phyloP scores from a whole-genome alignment of 2,113 vertebrate species.

The Varanus salvator region DNA sequence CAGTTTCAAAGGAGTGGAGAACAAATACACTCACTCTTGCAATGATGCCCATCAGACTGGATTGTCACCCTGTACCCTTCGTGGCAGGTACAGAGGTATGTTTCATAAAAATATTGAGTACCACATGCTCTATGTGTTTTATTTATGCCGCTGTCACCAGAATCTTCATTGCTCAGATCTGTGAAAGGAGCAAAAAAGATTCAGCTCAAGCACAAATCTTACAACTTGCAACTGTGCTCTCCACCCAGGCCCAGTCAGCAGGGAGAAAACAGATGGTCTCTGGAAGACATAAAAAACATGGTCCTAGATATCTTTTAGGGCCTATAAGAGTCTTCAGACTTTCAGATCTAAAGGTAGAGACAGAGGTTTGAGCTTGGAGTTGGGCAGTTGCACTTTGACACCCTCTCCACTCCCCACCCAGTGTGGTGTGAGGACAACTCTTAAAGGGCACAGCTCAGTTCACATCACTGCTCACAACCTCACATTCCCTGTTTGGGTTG shows the following conservation, averaged over 20 bases:
- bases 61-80: background rate
- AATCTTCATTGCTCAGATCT: background rate
- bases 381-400: no score
- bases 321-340: no score
- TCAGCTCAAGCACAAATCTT: background rate
- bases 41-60: background rate
- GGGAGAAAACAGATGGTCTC: background rate
- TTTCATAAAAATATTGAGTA: no score
- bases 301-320: no score
- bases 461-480: no score
- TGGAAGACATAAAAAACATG: background rate
- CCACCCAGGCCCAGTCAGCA: background rate
- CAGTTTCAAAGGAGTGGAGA: background rate
- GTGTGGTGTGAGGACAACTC: no score
- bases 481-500: no score
- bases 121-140: background rate
- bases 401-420: no score
- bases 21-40: slow-evolving; percentile 13
- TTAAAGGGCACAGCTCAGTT: no score
- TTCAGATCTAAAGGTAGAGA: no score
- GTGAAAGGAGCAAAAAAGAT: background rate
- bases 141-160: rapidly evolving
- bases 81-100: background rate
- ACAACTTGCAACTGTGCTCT: background rate
- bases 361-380: no score